Conservation (phyloP, 92 coral and sea anemone species). For the Epizoanthus rinbou region DNA sequence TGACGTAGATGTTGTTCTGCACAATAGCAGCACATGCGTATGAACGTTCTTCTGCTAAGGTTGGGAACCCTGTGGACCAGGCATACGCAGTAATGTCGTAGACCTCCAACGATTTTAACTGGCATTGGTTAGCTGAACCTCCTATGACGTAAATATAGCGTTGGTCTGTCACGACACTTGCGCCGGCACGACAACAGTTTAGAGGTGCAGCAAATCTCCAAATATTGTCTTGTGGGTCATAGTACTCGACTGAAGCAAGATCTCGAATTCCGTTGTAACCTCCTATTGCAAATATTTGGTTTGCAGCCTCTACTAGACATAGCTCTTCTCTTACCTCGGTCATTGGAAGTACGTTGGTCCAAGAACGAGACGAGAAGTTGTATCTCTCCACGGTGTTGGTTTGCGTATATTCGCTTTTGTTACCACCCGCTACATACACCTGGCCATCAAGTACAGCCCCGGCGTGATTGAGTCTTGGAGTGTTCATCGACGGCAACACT, state of each 20-base stretch:
- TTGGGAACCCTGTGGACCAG: constrained; percentile 33
- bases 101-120: constrained; percentile 11
- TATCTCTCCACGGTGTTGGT: constrained; percentile 54
- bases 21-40: constrained; percentile 57
- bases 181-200: constrained; percentile 55
- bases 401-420: constrained; percentile 32
- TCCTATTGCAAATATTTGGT: constrained; percentile 44
- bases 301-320: constrained; percentile 36
- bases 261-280: constrained; percentile 61
- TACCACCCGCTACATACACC: constrained; percentile 28
- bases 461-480: constrained; percentile 7
- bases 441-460: constrained; percentile 12
- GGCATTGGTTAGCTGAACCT: constrained; percentile 40
- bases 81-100: constrained; percentile 24
- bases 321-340: constrained; percentile 57
- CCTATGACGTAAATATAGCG: constrained; percentile 53
- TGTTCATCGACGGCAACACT: constrained; percentile 4
- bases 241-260: constrained; percentile 60
- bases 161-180: constrained; percentile 47
- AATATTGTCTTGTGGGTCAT: constrained; percentile 24
- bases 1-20: constrained; percentile 41
- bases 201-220: constrained; percentile 60
- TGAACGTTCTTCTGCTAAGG: constrained; percentile 53
- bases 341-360: constrained; percentile 54
- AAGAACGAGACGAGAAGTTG: constrained; percentile 30